phyloP scores from a whole-genome alignment of 2,113 vertebrate species.

The Oreochromis aureus region DNA sequence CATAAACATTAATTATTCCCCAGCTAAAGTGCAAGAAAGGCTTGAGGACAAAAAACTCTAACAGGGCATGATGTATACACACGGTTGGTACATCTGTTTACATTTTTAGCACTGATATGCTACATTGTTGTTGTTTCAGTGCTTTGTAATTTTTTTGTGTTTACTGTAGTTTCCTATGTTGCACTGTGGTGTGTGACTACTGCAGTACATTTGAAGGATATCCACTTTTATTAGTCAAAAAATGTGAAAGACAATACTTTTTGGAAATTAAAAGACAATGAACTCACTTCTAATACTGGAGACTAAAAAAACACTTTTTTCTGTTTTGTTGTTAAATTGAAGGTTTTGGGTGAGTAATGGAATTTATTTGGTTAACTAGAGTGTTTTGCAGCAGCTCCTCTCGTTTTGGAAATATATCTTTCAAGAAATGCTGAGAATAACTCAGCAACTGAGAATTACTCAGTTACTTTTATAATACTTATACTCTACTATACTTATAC shows the following conservation, averaged over 20 bases:
- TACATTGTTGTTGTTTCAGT: not conserved
- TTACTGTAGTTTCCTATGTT: not conserved
- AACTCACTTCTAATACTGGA: not conserved
- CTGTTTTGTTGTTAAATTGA: not conserved
- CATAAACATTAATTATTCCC: not conserved
- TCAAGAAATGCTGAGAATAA: not conserved
- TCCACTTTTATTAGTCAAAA: not conserved
- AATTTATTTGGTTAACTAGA: not conserved
- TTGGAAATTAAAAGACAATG: not conserved
- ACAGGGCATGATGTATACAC: not conserved
- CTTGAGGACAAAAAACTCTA: not conserved
- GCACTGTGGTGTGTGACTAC: not conserved
- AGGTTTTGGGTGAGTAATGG: fast-evolving
- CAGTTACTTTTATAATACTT: not conserved
- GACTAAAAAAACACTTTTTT: not conserved
- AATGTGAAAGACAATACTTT: not conserved
- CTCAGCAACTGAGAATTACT: not conserved
- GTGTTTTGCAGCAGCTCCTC: not conserved
- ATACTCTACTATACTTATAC: not conserved
- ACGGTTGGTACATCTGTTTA: not conserved
- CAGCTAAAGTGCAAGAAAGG: not conserved
- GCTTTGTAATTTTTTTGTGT: not conserved
- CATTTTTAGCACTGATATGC: not conserved
- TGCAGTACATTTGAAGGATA: not conserved
- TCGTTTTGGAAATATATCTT: not conserved